Conservation (phyloP, 2,888 invertebrate genomes). For the Aquatica leii region DNA sequence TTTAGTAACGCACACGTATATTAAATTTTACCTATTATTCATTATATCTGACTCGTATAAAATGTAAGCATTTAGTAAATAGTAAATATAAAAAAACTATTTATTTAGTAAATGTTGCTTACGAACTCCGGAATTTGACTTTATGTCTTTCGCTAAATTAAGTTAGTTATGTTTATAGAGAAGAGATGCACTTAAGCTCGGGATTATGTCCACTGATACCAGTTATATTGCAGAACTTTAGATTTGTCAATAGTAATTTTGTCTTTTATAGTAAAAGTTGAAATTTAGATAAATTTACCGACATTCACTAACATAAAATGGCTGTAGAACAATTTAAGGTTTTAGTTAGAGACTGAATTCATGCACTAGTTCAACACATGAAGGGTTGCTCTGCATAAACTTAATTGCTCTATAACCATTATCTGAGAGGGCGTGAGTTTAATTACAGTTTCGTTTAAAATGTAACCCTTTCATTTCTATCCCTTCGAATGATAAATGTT, state of each 20-base stretch:
- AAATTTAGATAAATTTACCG: slow-evolving; percentile 23
- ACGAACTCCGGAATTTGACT: too few relatives aligned
- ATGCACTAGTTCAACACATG: slow-evolving; percentile 28
- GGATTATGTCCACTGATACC: slow-evolving; percentile 39
- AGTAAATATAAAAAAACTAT: too few relatives aligned
- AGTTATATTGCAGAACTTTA: slow-evolving; percentile 38
- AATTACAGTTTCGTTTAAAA: slow-evolving; percentile 41
- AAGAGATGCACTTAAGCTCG: slow-evolving; percentile 33
- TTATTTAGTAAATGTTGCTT: too few relatives aligned
- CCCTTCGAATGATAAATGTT: slow-evolving; percentile 21
- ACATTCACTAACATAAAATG: slow-evolving; percentile 16
- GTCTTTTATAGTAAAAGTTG: slow-evolving; percentile 22
- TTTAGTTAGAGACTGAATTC: slow-evolving; percentile 16
- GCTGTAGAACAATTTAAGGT: slow-evolving; percentile 18
- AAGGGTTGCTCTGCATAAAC: slow-evolving; percentile 35
- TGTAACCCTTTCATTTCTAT: slow-evolving; percentile 29
- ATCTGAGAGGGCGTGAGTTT: slow-evolving; percentile 39
- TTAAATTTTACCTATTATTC: slow-evolving; percentile 1
- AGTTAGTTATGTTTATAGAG: slow-evolving; percentile 49
- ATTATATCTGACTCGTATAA: slow-evolving; percentile 14
- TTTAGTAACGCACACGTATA: slow-evolving; percentile 14
- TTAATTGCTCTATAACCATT: slow-evolving; percentile 43
- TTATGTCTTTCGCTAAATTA: slow-evolving; percentile 50
- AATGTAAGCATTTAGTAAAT: too few relatives aligned
- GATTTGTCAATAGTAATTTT: slow-evolving; percentile 32